Evolutionary conservation across 2,113 vertebrate genomes (phyloP).

Genomic region (Pituophis catenifer): DNA sequence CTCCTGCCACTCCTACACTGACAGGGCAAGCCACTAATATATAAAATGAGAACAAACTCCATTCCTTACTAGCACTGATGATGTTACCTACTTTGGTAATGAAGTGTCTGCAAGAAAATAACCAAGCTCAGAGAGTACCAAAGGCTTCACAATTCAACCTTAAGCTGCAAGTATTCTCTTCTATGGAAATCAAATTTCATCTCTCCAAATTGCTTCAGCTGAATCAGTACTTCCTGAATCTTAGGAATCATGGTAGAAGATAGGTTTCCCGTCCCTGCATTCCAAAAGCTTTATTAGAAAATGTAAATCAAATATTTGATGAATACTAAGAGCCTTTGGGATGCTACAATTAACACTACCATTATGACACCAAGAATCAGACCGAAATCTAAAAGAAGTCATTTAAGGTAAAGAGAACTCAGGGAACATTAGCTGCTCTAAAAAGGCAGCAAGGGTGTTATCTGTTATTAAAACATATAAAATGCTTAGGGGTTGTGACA

Average conservation of each 20-base stretch:
- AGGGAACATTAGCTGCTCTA: constrained; percentile 73
- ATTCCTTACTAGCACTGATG: background rate
- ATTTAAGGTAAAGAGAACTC: constrained; percentile 76
- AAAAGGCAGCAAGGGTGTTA: constrained; percentile 57
- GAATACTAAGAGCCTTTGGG: constrained; percentile 76
- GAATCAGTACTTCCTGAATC: background rate
- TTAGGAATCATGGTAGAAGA: constrained; percentile 74
- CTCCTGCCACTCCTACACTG: background rate
- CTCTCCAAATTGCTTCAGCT: background rate
- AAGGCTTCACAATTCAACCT: too few species aligned
- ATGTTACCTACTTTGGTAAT: background rate
- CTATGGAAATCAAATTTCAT: background rate
- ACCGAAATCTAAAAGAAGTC: constrained; percentile 72
- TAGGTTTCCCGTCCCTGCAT: constrained; percentile 71
- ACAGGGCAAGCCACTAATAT: background rate
- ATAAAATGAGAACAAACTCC: background rate
- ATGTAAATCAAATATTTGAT: constrained; percentile 82
- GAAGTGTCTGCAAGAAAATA: too few species aligned
- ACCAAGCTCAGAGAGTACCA: too few species aligned
- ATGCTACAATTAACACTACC: constrained; percentile 72
- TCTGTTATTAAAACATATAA: constrained; percentile 57
- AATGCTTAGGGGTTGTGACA: constrained; percentile 42
- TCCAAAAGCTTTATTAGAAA: constrained; percentile 73
- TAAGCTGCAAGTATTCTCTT: too few species aligned
- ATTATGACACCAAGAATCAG: constrained; percentile 71